Evolutionary conservation across 2,797 vertebrate genomes (phyloP).

Genomic region (Aplochiton taeniatus): DNA sequence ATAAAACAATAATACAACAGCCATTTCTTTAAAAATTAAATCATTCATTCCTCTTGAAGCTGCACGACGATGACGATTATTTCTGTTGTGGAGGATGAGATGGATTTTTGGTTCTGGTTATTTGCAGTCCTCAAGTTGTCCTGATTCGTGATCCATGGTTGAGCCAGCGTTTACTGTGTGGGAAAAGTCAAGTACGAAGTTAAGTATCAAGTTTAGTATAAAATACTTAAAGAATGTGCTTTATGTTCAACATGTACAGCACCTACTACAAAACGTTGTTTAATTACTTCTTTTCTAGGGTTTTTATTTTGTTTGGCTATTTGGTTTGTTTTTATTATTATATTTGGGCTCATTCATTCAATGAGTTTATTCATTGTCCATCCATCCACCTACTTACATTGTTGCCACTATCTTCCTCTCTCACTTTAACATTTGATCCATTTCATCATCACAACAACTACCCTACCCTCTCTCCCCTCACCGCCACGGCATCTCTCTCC

Average conservation of each 20-base stretch:
- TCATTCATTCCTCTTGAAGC: slow-evolving; percentile 33
- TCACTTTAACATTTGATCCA: not conserved
- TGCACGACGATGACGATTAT: not conserved
- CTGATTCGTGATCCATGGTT: slow-evolving; percentile 3
- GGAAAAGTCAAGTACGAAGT: slow-evolving; percentile 3
- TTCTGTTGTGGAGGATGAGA: not conserved
- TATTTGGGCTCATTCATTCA: too few relatives aligned
- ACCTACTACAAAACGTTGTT: not conserved
- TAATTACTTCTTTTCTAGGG: too few relatives aligned
- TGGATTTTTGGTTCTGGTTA: not conserved
- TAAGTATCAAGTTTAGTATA: not conserved
- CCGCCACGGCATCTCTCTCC: not conserved
- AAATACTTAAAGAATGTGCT: not conserved
- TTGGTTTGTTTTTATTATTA: too few relatives aligned
- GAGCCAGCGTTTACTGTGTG: slow-evolving; percentile 24
- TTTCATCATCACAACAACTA: not conserved
- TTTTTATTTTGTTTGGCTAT: too few relatives aligned
- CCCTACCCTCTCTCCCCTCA: not conserved
- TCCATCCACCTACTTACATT: too few relatives aligned
- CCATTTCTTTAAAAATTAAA: slow-evolving; percentile 1
- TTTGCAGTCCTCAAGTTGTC: slow-evolving; percentile 22
- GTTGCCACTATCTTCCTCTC: not conserved
- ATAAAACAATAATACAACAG: not conserved
- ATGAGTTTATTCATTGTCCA: too few relatives aligned
- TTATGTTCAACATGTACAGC: not conserved